Evolutionary conservation across 2,888 invertebrate genomes (phyloP).

Genomic region (Steromphala cineraria): DNA sequence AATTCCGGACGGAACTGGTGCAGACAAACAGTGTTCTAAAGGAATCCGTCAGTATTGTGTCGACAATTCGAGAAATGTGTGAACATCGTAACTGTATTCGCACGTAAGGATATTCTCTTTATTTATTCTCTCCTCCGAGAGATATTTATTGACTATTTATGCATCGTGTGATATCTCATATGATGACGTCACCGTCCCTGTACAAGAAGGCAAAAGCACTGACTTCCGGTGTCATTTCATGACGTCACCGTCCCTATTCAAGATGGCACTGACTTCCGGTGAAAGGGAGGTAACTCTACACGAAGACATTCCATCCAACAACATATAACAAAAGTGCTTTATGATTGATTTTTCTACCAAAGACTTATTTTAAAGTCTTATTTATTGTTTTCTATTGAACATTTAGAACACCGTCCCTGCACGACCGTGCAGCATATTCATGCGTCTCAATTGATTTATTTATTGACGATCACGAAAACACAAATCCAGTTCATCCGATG

Average conservation of each 20-base stretch:
- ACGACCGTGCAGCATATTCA: no score
- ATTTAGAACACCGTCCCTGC: no score
- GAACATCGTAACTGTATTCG: slow-evolving; percentile 39
- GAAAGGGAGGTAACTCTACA: background rate
- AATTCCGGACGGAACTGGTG: slow-evolving; percentile 24
- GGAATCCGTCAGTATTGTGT: slow-evolving; percentile 53
- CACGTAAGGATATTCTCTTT: background rate
- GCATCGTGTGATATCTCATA: background rate
- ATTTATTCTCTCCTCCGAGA: background rate
- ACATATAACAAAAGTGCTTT: background rate
- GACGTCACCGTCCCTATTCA: background rate
- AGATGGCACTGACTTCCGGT: background rate
- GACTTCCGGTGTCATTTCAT: background rate
- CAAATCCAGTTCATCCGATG: no score
- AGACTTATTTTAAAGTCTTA: background rate
- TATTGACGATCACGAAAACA: no score
- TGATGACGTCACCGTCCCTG: background rate
- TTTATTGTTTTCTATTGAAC: background rate
- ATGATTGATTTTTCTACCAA: background rate
- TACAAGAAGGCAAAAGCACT: background rate
- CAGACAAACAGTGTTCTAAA: slow-evolving; percentile 36
- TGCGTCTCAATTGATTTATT: no score
- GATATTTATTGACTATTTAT: background rate
- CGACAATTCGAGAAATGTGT: slow-evolving; percentile 53
- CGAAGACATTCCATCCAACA: background rate